Base-by-base conservation (phyloP, 2,113 vertebrate genomes). In the Pleuronectes platessa region DNA sequence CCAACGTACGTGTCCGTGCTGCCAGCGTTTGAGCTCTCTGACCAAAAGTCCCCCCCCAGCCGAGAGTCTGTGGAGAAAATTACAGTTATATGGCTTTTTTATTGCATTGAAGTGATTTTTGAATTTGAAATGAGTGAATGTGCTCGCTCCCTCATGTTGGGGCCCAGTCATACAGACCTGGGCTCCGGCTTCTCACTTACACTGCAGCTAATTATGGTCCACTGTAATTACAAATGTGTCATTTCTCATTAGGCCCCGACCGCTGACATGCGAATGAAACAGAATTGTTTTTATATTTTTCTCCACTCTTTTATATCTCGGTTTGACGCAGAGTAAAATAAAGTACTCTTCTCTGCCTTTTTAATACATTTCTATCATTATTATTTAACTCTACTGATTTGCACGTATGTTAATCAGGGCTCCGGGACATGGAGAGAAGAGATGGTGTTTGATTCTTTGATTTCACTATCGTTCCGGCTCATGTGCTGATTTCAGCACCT, bases 181-280 rank as follows among this genome's bases (percentile, higher is more conserved):
- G 53, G 62, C 77, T 74, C 67, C 77, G 77, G 65, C 85, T 61
- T 91, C 84, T 92, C 89, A 79, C 74, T 90, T 84, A 91, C 88
- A 88, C 72, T 73, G 73, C 47, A 21, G 80, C 74, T 91, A 91
- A 92, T 92, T 89, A 90, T 87, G 89, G 88, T 84, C 78, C 83
- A 79, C 86, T 88, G 88, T 93, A 93, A 91, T 91, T 92, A 90
- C 81, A 82, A 87, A 91, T 82, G 86, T 91, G 89, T 92, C 90
- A 88, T 88, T 92, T 91, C 89, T 90, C 84, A 93, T 92, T 93
- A 91, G 84, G 60, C 59, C 55, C 66, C 18, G 8, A 87, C 81
- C 83, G 61, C 79, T 60, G 86, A 90, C 79, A 86, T 70, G 77
- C 60, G 89, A 84, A 84, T 76, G 80, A 81, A 90, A 81, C 76